Evolutionary conservation across 2,113 vertebrate species (phyloP), one percentile per base, ranked within the genome.

Genomic region (Callipepla californica): DNA sequence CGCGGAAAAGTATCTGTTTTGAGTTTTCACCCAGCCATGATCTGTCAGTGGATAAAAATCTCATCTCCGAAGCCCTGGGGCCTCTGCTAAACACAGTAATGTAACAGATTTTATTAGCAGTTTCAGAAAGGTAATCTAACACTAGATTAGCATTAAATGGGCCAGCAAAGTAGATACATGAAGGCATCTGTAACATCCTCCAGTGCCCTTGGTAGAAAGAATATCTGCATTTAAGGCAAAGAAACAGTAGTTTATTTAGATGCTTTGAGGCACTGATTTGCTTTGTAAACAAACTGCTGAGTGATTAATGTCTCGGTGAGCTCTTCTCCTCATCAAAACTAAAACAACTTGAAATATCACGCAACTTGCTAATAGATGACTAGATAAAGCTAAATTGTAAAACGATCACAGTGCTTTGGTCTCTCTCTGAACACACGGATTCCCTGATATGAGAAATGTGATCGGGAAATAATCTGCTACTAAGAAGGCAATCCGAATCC

Each of bases 401-500:
- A 96, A 94, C 45, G 36, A 96, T 91, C 87, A 30, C 66, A 81
- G 90, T 9, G 23, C 66, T 87, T 90, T 70, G 87, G 77, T 94
- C 78, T 91, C 81, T 36, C 48, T 51, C 79, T 89, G 58, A 91
- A 97, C 92, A 72, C 61, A 61, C 13, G 40, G 58, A n/a, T 87
- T 92, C 83, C 50, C 74, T 92, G 91, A 96, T 95, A 94, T 34
- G 15, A 90, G 77, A 92, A 95, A 94, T 95, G 90, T 80, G 91
- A 97, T 96, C 77, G 94, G 85, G 92, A 96, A 97, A 97, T 95
- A 92, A 95, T 90, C 93, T 84, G 90, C 76, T 92, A 21, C 85
- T 87, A 88, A 96, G 84, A 30, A 70, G 89, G 90, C 84, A 95
- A 96, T 53, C 65, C 2, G 14, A 96, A 94, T 95, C 93, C 93